These are phyloP conservation scores for Bombus vancouverensis DNA, from an alignment of 1,140 invertebrate species.

Conservation along the genomic window DNA sequence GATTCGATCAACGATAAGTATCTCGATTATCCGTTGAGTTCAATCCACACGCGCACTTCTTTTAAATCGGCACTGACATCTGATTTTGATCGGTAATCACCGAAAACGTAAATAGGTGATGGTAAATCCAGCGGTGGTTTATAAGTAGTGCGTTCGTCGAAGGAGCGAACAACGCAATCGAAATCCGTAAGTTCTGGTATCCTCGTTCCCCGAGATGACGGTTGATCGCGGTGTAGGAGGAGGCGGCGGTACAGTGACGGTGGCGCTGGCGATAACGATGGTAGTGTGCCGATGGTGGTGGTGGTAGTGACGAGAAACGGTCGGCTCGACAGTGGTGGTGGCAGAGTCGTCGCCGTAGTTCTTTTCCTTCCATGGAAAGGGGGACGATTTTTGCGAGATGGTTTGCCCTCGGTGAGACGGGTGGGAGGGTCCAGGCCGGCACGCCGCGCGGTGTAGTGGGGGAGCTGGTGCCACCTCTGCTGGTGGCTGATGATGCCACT, in stretches of 20 bases:
- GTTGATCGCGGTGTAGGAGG: conserved; percentile 67
- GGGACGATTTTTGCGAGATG: conserved; percentile 84
- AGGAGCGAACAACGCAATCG: conserved; percentile 69
- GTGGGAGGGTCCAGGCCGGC: conserved; percentile 78
- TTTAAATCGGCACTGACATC: conserved; percentile 11
- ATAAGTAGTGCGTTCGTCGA: conserved; percentile 45
- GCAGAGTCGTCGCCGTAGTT: conserved; percentile 78
- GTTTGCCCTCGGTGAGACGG: conserved; percentile 76
- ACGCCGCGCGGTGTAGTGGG: conserved; percentile 69
- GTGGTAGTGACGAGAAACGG: conserved; percentile 62
- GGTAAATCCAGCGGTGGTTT: background rate
- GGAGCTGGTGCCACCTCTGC: conserved; percentile 75
- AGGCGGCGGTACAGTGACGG: conserved; percentile 62
- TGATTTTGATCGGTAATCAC: conserved; percentile 8
- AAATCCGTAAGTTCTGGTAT: conserved; percentile 61
- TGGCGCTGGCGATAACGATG: conserved; percentile 67
- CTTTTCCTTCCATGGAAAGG: conserved; percentile 78
- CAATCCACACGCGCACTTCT: conserved; percentile 32
- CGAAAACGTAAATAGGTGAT: background rate
- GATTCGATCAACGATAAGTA: background rate
- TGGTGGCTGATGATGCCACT: conserved; percentile 59
- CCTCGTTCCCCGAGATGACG: conserved; percentile 67
- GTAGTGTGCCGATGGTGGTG: conserved; percentile 66
- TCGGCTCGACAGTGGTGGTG: conserved; percentile 67
- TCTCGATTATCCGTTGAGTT: background rate